Conservation (phyloP, 2,888 invertebrate species). For the Helleia helle region DNA sequence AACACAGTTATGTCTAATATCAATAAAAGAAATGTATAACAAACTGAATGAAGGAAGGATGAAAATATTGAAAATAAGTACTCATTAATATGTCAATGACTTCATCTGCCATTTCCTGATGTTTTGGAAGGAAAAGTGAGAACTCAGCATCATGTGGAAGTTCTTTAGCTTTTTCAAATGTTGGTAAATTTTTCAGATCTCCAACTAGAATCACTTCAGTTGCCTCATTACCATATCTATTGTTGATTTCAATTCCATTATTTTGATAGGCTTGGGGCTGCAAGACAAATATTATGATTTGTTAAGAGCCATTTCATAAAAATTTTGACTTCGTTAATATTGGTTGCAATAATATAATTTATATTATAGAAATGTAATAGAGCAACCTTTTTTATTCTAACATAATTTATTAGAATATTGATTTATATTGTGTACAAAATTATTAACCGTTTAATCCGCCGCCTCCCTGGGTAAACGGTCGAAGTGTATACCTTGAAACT, state of each 20-base stretch:
- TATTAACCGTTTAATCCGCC: too few species aligned
- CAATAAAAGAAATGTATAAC: conserved; percentile 1
- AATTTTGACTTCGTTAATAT: too few species aligned
- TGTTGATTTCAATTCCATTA: conserved; percentile 74
- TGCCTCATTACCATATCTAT: conserved; percentile 75
- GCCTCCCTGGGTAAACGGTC: too few species aligned
- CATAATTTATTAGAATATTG: too few species aligned
- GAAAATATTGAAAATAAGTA: conserved; percentile 29
- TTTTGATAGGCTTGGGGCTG: conserved; percentile 61
- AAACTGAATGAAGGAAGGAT: too few species aligned
- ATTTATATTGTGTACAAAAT: too few species aligned
- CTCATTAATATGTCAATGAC: conserved; percentile 81
- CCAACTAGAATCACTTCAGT: conserved; percentile 68
- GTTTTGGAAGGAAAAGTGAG: conserved; percentile 82
- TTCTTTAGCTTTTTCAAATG: conserved; percentile 70
- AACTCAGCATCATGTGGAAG: conserved; percentile 78
- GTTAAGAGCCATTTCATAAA: too few species aligned
- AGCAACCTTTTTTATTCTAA: too few species aligned
- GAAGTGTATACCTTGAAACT: too few species aligned
- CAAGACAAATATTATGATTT: conserved; percentile 4
- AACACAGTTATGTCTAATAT: too few species aligned
- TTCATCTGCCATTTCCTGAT: conserved; percentile 80
- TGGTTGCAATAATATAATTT: too few species aligned
- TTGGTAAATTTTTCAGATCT: conserved; percentile 66
- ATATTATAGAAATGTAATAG: too few species aligned